phyloP scores from a whole-genome alignment of 2,113 vertebrate genomes.

The Origma solitaria region DNA sequence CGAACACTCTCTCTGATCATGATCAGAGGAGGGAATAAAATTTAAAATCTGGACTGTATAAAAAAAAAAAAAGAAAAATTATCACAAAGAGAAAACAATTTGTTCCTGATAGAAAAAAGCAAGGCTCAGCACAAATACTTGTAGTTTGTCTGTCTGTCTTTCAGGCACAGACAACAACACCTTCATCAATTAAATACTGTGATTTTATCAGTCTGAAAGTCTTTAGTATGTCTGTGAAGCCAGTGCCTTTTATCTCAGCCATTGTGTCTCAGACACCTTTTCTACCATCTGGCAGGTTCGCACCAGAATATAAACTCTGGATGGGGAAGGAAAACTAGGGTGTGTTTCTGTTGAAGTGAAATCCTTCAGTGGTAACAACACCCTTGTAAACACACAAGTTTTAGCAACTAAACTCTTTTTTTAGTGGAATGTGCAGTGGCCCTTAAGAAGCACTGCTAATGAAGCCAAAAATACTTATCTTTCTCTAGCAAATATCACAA shows the following conservation, averaged over 20 bases:
- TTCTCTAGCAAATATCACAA: neutral
- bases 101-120: neutral
- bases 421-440: neutral
- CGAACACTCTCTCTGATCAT: neutral
- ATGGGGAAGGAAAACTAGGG: neutral
- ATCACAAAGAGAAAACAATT: neutral
- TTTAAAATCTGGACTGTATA: neutral
- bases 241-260: neutral
- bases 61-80: neutral
- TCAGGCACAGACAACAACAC: neutral
- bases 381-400: neutral
- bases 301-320: neutral
- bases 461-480: neutral
- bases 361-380: neutral
- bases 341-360: neutral
- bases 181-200: neutral
- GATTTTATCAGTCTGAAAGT: neutral
- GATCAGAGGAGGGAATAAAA: neutral
- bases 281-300: neutral
- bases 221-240: neutral
- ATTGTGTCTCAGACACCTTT: neutral
- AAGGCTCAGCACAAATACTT: neutral
- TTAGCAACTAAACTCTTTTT: neutral
- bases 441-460: neutral
- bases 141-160: neutral